phyloP scores from a whole-genome alignment of 2,797 vertebrate species.

The Hydrocynus forskahlii region DNA sequence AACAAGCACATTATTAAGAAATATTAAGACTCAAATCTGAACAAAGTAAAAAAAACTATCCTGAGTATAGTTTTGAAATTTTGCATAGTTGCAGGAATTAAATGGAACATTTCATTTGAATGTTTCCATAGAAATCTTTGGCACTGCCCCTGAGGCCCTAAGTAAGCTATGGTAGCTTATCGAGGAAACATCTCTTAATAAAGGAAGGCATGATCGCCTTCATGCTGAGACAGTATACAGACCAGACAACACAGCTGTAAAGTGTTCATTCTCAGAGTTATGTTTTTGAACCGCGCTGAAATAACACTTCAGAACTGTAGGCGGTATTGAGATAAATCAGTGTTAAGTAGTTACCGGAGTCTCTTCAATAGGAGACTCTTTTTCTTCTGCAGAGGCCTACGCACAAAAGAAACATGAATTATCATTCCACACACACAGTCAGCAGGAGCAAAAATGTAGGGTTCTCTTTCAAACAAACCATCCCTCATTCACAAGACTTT shows the following conservation, averaged over 20 bases:
- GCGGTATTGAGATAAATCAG: conserved; percentile 19
- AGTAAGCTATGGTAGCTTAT: too few relatives aligned
- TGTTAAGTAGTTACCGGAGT: conserved; percentile 61
- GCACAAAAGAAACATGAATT: conserved; percentile 45
- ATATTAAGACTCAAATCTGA: too few relatives aligned
- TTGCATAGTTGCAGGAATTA: not conserved
- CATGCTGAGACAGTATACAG: conserved; percentile 42
- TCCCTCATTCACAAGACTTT: too few relatives aligned
- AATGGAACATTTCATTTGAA: not conserved
- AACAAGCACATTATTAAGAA: too few relatives aligned
- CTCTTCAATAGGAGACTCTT: conserved; percentile 64
- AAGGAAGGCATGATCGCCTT: conserved; percentile 24
- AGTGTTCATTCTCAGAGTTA: not conserved
- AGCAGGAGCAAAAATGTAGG: conserved; percentile 2
- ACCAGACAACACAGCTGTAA: not conserved
- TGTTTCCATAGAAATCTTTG: too few relatives aligned
- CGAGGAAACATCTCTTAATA: too few relatives aligned
- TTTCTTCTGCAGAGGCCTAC: conserved; percentile 58
- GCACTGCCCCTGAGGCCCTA: too few relatives aligned
- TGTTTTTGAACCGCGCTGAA: not conserved
- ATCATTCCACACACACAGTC: conserved; percentile 38
- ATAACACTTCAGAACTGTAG: not conserved
- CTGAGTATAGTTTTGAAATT: not conserved
- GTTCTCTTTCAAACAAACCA: not conserved
- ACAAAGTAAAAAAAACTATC: too few relatives aligned